Percentiles rank a stretch among this genome's conserved stretches.
Conservation (phyloP, 2,797 vertebrate species). For the Squalus acanthias region DNA sequence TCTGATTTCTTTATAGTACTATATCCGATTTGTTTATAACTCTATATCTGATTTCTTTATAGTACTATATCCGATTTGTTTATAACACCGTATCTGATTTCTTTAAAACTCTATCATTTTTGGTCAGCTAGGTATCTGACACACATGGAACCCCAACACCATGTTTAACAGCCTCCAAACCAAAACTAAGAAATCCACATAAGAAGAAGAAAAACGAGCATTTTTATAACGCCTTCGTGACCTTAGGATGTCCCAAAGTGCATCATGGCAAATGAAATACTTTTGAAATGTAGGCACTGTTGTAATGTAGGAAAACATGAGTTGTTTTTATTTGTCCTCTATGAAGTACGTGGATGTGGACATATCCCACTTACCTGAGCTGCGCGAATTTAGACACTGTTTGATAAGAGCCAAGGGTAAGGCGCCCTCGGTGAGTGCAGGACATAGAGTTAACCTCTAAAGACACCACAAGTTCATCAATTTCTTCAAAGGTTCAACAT, state of each 20-base stretch:
- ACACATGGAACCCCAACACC: neutral
- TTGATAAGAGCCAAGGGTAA: neutral
- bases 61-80: neutral
- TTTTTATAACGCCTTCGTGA: too few relatives aligned
- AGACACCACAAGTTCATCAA: neutral
- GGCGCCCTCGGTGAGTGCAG: accelerated
- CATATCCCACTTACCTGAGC: neutral
- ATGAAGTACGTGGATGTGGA: neutral
- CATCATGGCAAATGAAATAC: neutral
- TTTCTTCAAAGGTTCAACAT: neutral
- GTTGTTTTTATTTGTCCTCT: neutral
- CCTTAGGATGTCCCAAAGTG: too few relatives aligned
- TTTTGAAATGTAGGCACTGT: neutral
- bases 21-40: too few relatives aligned
- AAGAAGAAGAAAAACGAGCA: too few relatives aligned
- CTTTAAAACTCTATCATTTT: neutral
- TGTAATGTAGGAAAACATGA: neutral
- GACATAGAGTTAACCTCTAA: neutral
- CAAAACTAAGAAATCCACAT: too few relatives aligned
- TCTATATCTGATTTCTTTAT: neutral
- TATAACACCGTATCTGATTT: neutral
- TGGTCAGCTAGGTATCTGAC: neutral
- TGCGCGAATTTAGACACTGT: neutral
- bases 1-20: neutral
- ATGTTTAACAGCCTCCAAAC: neutral